phyloP scores from a whole-genome alignment of 2,888 invertebrate species.

The Campoletis raptor region DNA sequence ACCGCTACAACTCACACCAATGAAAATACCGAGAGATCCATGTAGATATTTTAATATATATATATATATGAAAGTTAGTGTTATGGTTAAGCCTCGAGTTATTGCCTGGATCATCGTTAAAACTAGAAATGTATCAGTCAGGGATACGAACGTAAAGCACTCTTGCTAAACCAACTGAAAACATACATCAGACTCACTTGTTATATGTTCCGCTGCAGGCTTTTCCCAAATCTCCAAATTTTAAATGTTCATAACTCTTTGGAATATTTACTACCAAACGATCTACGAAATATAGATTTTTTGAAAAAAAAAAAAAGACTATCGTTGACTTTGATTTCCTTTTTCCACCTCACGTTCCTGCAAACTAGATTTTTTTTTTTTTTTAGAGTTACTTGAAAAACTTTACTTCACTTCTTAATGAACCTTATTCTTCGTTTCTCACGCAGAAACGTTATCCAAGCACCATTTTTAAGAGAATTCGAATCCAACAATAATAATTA shows the following conservation, averaged over 20 bases:
- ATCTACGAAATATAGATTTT: not conserved
- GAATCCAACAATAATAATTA: not conserved
- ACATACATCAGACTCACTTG: conserved; percentile 4
- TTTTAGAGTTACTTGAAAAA: too few species aligned
- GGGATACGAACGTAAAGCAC: conserved; percentile 64
- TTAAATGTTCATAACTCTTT: not conserved
- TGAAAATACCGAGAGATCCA: not conserved
- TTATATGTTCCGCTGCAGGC: not conserved
- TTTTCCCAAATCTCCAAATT: not conserved
- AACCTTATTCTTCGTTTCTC: too few species aligned
- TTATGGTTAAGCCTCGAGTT: conserved; percentile 82
- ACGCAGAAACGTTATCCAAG: too few species aligned
- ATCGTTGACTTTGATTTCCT: too few species aligned
- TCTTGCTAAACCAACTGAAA: conserved; percentile 41
- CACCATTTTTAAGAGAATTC: not conserved
- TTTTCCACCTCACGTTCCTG: too few species aligned
- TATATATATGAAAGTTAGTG: not conserved
- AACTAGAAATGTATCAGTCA: conserved; percentile 83
- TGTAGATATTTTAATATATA: not conserved
- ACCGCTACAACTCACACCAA: conserved; percentile 80
- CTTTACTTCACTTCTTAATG: too few species aligned
- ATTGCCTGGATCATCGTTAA: conserved; percentile 85
- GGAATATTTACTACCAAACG: not conserved
- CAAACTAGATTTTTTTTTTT: too few species aligned
- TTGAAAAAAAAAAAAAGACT: too few species aligned